Evolutionary conservation across 2,797 vertebrate genomes (phyloP).

Genomic region (Manis javanica): DNA sequence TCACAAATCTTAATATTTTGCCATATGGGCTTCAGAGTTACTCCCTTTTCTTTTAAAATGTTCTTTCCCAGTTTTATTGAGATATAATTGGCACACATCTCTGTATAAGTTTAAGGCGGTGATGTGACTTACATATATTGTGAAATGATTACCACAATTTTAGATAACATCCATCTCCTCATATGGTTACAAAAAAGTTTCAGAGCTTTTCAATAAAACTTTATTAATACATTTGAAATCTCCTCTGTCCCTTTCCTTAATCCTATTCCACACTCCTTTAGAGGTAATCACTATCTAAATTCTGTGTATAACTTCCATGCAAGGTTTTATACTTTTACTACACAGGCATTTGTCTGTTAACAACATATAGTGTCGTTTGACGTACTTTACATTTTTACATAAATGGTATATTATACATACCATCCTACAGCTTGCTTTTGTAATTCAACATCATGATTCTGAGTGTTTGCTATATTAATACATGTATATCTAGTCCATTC

Average conservation of each 20-base stretch:
- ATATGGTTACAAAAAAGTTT: not conserved
- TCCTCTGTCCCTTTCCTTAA: not conserved
- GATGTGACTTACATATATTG: not conserved
- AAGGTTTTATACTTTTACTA: not conserved
- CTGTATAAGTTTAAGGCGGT: not conserved
- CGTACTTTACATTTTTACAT: not conserved
- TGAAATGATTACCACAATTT: not conserved
- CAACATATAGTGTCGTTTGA: not conserved
- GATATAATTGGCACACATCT: not conserved
- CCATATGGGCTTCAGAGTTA: not conserved
- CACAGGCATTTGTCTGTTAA: not conserved
- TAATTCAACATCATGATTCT: not conserved
- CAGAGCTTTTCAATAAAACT: conserved; percentile 15
- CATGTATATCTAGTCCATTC: not conserved
- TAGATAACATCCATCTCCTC: not conserved
- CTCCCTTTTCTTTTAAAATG: not conserved
- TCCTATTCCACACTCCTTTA: not conserved
- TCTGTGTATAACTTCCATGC: not conserved
- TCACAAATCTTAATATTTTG: conserved; percentile 19
- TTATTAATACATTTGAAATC: not conserved
- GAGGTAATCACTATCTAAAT: not conserved
- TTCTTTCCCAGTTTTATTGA: not conserved
- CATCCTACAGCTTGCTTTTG: not conserved
- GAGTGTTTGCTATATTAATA: not conserved
- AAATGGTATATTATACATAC: not conserved